phyloP scores from a whole-genome alignment of 2,113 vertebrate genomes.

The Gobio gobio region DNA sequence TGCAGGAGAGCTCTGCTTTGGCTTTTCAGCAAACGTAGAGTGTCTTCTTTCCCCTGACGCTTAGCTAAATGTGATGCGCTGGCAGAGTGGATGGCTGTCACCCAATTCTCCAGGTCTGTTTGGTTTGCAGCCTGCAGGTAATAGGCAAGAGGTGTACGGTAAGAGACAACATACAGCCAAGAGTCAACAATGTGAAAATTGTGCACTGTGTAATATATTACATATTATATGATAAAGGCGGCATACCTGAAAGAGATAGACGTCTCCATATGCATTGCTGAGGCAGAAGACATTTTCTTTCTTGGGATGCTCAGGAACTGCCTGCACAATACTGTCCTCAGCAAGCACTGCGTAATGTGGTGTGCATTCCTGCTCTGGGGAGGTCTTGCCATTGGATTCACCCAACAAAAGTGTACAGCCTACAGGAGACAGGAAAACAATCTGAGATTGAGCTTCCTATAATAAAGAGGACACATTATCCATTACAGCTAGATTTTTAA shows the following conservation, averaged over 20 bases:
- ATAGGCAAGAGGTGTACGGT: not conserved
- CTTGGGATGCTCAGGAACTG: conserved; percentile 90
- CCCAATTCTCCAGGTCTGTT: conserved; percentile 88
- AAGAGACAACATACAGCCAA: not conserved
- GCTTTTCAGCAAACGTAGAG: conserved; percentile 79
- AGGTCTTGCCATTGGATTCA: conserved; percentile 82
- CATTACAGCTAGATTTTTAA: not conserved
- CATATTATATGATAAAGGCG: not conserved
- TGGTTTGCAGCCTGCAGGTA: conserved; percentile 82
- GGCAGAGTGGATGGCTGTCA: conserved; percentile 88
- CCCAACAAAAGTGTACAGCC: conserved; percentile 90
- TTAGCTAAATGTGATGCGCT: conserved; percentile 86
- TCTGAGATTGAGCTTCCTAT: not conserved
- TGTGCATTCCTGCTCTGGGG: conserved; percentile 75
- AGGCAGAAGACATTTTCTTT: conserved; percentile 94
- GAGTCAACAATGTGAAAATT: conserved; percentile 3
- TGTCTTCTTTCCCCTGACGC: conserved; percentile 86
- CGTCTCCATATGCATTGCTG: conserved; percentile 90
- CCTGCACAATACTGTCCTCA: conserved; percentile 89
- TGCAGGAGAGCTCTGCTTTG: conserved; percentile 82
- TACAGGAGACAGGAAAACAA: conserved; percentile 60
- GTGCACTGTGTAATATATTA: not conserved
- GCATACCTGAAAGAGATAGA: conserved; percentile 91
- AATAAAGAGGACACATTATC: not conserved
- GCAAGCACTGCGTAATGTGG: conserved; percentile 84